A percentile compares a stretch with the other conserved stretches of the same genome.
These are phyloP conservation scores for Hipposideros armiger DNA, from an alignment of 2,113 vertebrate genomes.

Conservation along the genomic window DNA sequence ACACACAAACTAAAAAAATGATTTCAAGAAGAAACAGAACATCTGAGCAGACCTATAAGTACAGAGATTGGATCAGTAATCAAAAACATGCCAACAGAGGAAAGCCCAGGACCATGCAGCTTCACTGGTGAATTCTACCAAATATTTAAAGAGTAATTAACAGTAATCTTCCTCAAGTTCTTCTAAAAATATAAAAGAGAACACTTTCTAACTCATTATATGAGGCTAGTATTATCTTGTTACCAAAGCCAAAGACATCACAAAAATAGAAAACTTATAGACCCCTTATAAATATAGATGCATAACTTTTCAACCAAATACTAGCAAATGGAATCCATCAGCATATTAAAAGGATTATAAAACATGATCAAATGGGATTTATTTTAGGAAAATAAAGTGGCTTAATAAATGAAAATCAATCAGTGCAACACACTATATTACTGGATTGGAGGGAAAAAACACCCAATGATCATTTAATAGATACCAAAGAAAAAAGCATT, in stretches of 20 bases:
- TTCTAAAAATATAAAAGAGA: constrained; percentile 13
- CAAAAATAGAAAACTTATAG: constrained; percentile 9
- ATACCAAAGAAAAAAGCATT: background rate
- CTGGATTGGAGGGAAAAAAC: background rate
- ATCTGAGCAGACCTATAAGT: background rate
- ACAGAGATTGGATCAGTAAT: background rate
- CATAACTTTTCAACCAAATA: constrained; percentile 9
- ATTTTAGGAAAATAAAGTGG: background rate
- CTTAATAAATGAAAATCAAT: constrained; percentile 26
- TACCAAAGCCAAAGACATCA: constrained; percentile 14
- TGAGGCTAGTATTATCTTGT: background rate
- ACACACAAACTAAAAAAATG: background rate
- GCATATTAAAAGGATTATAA: background rate
- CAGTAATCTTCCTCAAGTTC: background rate
- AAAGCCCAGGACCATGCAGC: background rate
- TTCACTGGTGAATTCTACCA: background rate
- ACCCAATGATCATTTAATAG: background rate
- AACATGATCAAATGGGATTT: background rate
- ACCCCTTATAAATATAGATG: background rate
- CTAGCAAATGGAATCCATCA: background rate
- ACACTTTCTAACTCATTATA: background rate
- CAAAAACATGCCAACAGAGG: background rate
- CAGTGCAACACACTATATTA: background rate
- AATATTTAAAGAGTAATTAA: background rate
- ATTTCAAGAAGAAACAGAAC: background rate